Evolutionary conservation across 2,888 invertebrate genomes (phyloP), one percentile per base, ranked within the genome.

Genomic region (Drosophila nr. perissopoda): DNA sequence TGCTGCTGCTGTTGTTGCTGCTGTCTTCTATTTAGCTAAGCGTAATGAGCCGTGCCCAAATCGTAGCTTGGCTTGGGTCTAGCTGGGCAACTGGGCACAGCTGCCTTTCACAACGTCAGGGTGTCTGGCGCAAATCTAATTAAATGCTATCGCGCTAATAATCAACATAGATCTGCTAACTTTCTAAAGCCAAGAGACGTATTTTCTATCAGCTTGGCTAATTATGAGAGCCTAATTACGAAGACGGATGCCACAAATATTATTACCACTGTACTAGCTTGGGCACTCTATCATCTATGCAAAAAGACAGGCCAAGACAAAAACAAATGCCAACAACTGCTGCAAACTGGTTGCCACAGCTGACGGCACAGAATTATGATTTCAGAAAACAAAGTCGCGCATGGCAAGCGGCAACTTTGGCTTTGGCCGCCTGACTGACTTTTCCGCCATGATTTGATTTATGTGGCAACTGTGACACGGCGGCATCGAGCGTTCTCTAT

Each of bases 391-490:
- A 66, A 65, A 87, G 80, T 58, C 76, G 89, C 83, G 88, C 90
- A 90, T 86, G 84, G 90, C 90, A 87, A 73, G 73, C 87, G 57
- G 81, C 78, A 57, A 59, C 65, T 51, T 45, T 54, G 54, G 54
- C 36, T 56, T 56, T 31, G 83, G 52, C 80, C 66, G 71, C 56
- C 73, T 74, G 73, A 73, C 78, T 89, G 85, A 85, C 84, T 86
- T 86, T 86, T 87, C 85, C 89, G 89, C 76, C 89, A 59, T 61
- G 71, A 72, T 76, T 79, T 90, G 90, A 87, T 87, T 87, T 87
- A 87, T 87, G 87, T 87, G 90, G 91, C 91, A 90, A 90, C 87
- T 89, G 73, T 89, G 90, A 90, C 90, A 90, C 83, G 77, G 73
- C 82, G 73, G 75, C 77, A 67, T 67, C 76, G 71, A 77, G 70